Evolutionary conservation across 2,888 invertebrate genomes (phyloP).

Genomic region (Cantharis flavilabris): DNA sequence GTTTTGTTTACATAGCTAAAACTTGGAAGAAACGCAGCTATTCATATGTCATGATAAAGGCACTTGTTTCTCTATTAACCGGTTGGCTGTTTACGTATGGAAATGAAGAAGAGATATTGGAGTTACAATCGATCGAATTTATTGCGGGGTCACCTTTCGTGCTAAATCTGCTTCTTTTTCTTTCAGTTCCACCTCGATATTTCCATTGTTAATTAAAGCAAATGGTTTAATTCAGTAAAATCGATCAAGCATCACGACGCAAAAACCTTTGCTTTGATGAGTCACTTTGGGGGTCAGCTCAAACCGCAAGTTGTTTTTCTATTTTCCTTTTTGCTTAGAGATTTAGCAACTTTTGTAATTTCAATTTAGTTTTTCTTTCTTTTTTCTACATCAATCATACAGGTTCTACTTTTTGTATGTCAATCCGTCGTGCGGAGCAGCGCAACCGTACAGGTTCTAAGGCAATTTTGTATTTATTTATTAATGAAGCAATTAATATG

Average conservation of each 20-base stretch:
- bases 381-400: background rate
- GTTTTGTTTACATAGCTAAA: background rate
- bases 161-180: background rate
- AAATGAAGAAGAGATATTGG: background rate
- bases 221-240: background rate
- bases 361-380: background rate
- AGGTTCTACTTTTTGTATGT: background rate
- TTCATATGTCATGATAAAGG: background rate
- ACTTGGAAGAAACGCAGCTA: background rate
- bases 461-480: background rate
- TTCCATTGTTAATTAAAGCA: background rate
- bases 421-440: background rate
- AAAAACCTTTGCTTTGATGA: background rate
- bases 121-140: background rate
- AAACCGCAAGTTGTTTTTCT: background rate
- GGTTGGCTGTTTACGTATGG: background rate
- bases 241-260: background rate
- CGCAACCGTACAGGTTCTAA: background rate
- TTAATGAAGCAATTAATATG: background rate
- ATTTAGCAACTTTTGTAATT: background rate
- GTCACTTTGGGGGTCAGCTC: background rate
- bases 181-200: background rate
- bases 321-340: too few species aligned
- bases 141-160: background rate
- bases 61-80: background rate